Evolutionary conservation across 2,113 vertebrate species (phyloP).

Genomic region (Lophochroa leadbeateri): DNA sequence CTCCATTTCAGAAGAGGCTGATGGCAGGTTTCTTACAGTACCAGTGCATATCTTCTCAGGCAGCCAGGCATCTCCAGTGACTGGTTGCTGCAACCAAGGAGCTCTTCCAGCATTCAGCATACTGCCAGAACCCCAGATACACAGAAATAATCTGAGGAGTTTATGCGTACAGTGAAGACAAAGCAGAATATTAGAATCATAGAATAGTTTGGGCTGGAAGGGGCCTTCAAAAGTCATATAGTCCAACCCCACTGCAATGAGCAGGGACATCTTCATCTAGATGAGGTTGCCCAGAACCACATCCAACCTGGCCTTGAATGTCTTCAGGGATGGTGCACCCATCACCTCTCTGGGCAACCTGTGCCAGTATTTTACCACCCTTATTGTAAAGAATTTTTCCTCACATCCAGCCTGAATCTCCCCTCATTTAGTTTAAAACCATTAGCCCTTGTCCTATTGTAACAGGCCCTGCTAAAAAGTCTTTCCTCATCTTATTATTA

Average conservation of each 20-base stretch:
- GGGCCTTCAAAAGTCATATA: background rate
- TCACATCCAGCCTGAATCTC: background rate
- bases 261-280: background rate
- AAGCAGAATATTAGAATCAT: background rate
- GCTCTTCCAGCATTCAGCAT: background rate
- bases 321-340: background rate
- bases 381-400: background rate
- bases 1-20: background rate
- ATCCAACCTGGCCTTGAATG: background rate
- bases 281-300: background rate
- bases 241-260: background rate
- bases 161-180: background rate
- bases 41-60: background rate
- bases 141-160: background rate
- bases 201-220: background rate
- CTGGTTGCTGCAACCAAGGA: background rate
- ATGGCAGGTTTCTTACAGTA: background rate
- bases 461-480: background rate
- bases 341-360: background rate
- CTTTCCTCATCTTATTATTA: background rate
- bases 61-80: background rate
- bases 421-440: background rate
- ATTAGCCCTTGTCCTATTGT: background rate
- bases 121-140: background rate
- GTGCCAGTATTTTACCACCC: background rate